Evolutionary conservation across 2,113 vertebrate species (phyloP), one percentile per base, ranked within the genome.

Genomic region (Clarias batrachus): DNA sequence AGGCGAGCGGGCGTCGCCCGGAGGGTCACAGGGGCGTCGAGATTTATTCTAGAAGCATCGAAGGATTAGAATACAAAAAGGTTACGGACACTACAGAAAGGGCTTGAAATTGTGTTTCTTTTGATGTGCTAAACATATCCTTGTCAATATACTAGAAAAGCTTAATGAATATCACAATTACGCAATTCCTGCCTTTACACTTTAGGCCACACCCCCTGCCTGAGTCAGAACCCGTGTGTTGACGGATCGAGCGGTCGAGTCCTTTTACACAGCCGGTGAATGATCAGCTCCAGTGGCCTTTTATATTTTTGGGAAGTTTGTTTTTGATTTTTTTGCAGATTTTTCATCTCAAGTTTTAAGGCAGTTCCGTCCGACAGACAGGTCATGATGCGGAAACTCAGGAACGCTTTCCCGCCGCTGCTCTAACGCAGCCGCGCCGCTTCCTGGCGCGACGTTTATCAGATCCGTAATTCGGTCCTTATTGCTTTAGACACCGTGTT

Each of bases 281-380:
- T 2, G 30, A 33, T 33, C 30, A 33, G 30, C 30, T 33, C 30
- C 30, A 33, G 30, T 17, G 16, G 68, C 68, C 16, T 57, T 27
- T 78, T 13, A 56, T 52, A 54, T 16, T 54, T 54, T 54, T 54
- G 19, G 7, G 48, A n/a, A 27, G 21, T 48, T 52, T 54, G 37
- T 77, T 12, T 27, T 41, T 89, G 91, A 91, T 65, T 3, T 4
- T 4, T 23, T 11, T 12, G 23, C 1, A 3, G 23, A 3, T 3
- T 13, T 3, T 89, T 92, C 88, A 88, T 89, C 82, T 1, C 76
- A 54, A 86, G 90, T 89, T 94, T 27, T 17, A 1, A 16, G 65
- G 13, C 65, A 30, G 65, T 3, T 68, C 16, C 30, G 16, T 7
- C 12, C 16, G 93, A 93, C 90, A 91, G 25, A 77, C 66, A 78